Base-by-base conservation (phyloP, 2,888 invertebrate genomes). In the Ptychoptera contaminata region DNA sequence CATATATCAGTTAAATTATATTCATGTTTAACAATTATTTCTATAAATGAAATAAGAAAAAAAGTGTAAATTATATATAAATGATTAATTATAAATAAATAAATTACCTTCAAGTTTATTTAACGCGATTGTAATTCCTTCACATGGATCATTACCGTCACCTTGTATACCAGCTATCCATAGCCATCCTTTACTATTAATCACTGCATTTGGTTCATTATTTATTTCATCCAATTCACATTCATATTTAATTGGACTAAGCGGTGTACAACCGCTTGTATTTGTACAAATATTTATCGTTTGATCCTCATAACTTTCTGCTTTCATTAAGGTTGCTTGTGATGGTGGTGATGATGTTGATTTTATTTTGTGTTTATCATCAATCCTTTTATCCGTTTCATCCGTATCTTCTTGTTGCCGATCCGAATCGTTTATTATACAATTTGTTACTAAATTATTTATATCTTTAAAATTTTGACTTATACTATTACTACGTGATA, bases 161-260 rank as follows among this genome's bases (percentile, higher is more conserved):
- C 87, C 86, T 49, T 79, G 76, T 46, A 88, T 74, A 34, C 85
- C 85, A 15, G 85, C 81, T 44, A 87, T 76, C 76, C 84, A 88
- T 62, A 80, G 75, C 87, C 88, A 90, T 38, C 88, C 88, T 48
- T 77, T 77, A 56, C 70, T 71, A 63, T 82, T 82, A 40, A 72
- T 74, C 48, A 74, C 75, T 48, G 76, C 74, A 54, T 70, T 69
- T 46, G 78, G 71, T 51, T 69, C 70, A 57, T 79, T 79, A 31
- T 71, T 63, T 42, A 79, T 70, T 15, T 74, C 71, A 52, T 71
- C 72, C 54, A 68, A 70, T 55, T 78, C 77, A 42, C 67, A 67
- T 48, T 74, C 69, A 51, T 67, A 64, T 56, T 70, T 68, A 53
- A 68, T 61, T 29, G 70, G 69, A 57, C 62, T 64, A 8, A 59